Conservation (phyloP, 2,113 vertebrate genomes). For the Myiagra hebetior region DNA sequence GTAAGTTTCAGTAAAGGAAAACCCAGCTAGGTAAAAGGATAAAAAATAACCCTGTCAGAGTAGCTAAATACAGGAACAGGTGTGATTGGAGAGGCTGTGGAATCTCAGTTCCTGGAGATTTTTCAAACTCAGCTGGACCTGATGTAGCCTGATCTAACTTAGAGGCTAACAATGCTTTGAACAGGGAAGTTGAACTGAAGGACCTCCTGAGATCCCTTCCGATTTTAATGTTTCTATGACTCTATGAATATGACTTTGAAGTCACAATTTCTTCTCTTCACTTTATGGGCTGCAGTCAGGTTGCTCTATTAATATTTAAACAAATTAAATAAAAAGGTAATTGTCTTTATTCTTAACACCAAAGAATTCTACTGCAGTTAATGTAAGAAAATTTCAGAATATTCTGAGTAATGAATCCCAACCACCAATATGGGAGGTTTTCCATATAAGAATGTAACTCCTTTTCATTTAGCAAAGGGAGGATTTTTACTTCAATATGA, state of each 20-base stretch:
- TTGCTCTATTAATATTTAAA: background rate
- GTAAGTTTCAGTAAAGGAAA: background rate
- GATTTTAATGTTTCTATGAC: background rate
- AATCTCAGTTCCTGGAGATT: background rate
- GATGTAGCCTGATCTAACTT: background rate
- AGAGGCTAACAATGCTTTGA: background rate
- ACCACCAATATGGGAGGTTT: background rate
- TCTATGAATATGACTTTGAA: background rate
- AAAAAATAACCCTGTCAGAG: background rate
- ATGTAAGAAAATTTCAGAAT: background rate
- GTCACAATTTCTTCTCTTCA: background rate
- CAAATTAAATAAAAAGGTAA: background rate
- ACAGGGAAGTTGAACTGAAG: background rate
- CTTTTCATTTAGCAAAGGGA: background rate
- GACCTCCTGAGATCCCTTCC: background rate
- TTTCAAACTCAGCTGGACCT: background rate
- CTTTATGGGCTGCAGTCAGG: background rate
- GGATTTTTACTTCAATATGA: accelerated
- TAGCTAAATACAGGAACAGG: background rate
- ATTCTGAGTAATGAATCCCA: background rate
- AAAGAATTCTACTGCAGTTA: background rate
- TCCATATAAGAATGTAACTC: background rate
- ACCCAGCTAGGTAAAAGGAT: background rate
- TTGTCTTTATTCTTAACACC: background rate
- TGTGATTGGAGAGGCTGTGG: background rate